Evolutionary conservation across 2,113 vertebrate genomes (phyloP), one percentile per base, ranked within the genome.

Genomic region (Gymnarchus niloticus): DNA sequence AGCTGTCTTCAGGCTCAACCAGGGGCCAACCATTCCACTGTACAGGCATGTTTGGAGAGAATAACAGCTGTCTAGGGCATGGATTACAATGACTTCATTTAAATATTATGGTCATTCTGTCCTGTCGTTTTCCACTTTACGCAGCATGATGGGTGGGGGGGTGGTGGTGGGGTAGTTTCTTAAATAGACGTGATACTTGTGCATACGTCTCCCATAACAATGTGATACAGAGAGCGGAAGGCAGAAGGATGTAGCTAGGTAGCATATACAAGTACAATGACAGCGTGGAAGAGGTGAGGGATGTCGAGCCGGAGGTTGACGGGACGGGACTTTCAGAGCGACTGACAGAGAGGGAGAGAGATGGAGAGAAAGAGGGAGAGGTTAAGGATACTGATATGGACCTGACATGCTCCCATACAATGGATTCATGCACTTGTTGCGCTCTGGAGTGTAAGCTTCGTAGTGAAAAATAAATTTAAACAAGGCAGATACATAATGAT

Each of bases 81-180:
- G 44, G 28, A 73, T 41, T 73, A 78, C 76, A 78, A 48, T 78
- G 76, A 78, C 44, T 78, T 78, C 44, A 78, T 78, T 78, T 78
- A 48, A 78, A 48, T 48, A 78, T 44, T 78, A 48, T 41, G 7
- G 44, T 48, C 7, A 6, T 78, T 48, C 23, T 19, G 33, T 78
- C 44, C 37, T 78, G 76, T 21, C 44, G 46, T 78, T 78, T 78
- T 46, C 76, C 37, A 78, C 76, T n/a, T 73, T 69, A 69, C 33
- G 65, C 65, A 69, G 33, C 33, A 17, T 19, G 14, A 33, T 19
- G 65, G 65, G 65, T 28, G 19, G 14, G 65, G 37, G 44, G 37
- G 41, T 48, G 76, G 44, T 37, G 9, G 23, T 78, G 37, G 76
- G 76, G 46, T 54, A 54, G 14, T 33, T 78, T 78, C 23, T 78